Evolutionary conservation across 2,888 invertebrate genomes (phyloP).

Genomic region (Holacanthella duospinosa): DNA sequence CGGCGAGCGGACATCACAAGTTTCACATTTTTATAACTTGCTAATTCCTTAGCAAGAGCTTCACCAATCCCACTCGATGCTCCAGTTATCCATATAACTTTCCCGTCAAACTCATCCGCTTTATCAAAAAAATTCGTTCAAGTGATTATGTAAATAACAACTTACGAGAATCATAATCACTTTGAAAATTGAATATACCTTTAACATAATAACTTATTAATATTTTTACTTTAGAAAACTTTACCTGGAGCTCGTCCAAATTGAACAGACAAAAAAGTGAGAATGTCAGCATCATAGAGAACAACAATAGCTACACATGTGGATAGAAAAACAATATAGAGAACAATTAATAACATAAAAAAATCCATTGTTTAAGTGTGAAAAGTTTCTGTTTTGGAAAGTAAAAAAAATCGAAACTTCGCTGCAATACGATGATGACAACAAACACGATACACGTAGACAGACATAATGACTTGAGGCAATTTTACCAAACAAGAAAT

Average conservation of each 20-base stretch:
- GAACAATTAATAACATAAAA: slow-evolving; percentile 24
- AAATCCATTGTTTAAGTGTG: slow-evolving; percentile 23
- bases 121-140: not conserved
- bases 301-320: slow-evolving; percentile 30
- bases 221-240: not conserved
- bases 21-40: slow-evolving; percentile 52
- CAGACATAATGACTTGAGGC: too few relatives aligned
- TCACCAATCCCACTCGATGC: slow-evolving; percentile 77
- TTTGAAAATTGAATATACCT: not conserved
- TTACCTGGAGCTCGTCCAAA: slow-evolving; percentile 35
- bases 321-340: slow-evolving; percentile 24
- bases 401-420: too few relatives aligned
- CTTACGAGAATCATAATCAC: not conserved
- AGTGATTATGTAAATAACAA: not conserved
- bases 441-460: not conserved
- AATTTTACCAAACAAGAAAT: too few relatives aligned
- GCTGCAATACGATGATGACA: not conserved
- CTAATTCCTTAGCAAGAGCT: slow-evolving; percentile 56
- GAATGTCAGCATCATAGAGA: slow-evolving; percentile 28
- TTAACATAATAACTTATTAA: not conserved
- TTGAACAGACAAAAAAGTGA: slow-evolving; percentile 27
- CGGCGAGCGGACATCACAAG: slow-evolving; percentile 59
- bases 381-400: too few relatives aligned
- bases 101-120: slow-evolving; percentile 42
- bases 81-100: slow-evolving; percentile 74